Percentiles rank a stretch among this genome's conserved stretches.
phyloP scores from a whole-genome alignment of 2,113 vertebrate species.

The Polyodon spathula region DNA sequence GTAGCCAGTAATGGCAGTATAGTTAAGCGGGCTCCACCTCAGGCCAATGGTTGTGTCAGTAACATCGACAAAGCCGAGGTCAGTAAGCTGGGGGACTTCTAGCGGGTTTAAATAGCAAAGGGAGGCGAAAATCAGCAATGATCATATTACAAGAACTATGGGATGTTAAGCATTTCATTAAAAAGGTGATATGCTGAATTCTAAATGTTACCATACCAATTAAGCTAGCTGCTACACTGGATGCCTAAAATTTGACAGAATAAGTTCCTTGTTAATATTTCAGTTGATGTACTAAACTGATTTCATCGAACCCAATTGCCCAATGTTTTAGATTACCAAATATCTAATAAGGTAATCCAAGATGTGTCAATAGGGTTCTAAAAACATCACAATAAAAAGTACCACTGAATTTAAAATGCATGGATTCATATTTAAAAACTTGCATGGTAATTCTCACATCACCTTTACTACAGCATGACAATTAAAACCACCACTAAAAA shows the following conservation, averaged over 20 bases:
- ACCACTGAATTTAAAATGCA: too few relatives aligned
- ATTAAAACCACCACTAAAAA: not conserved
- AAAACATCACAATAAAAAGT: too few relatives aligned
- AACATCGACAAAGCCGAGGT: slow-evolving; percentile 86
- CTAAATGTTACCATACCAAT: slow-evolving; percentile 17
- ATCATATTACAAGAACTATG: slow-evolving; percentile 6
- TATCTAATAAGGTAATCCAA: too few relatives aligned
- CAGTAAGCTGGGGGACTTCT: slow-evolving; percentile 88
- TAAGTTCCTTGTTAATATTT: too few relatives aligned
- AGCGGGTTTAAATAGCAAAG: slow-evolving; percentile 32
- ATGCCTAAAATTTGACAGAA: too few relatives aligned
- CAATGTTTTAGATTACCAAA: too few relatives aligned
- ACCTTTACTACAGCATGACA: slow-evolving; percentile 39
- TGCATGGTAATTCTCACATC: slow-evolving; percentile 35
- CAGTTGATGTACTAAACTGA: too few relatives aligned
- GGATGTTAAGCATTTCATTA: slow-evolving; percentile 32
- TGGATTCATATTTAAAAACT: not conserved
- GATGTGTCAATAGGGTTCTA: too few relatives aligned
- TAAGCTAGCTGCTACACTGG: too few relatives aligned
- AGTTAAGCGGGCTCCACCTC: slow-evolving; percentile 87
- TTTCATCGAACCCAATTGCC: too few relatives aligned
- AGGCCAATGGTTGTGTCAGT: slow-evolving; percentile 89
- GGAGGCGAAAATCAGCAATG: slow-evolving; percentile 38
- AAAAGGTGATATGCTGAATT: slow-evolving; percentile 46
- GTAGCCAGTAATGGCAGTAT: slow-evolving; percentile 84